Evolutionary conservation across 2,888 invertebrate species (phyloP).

Genomic region (Halictus ligatus): DNA sequence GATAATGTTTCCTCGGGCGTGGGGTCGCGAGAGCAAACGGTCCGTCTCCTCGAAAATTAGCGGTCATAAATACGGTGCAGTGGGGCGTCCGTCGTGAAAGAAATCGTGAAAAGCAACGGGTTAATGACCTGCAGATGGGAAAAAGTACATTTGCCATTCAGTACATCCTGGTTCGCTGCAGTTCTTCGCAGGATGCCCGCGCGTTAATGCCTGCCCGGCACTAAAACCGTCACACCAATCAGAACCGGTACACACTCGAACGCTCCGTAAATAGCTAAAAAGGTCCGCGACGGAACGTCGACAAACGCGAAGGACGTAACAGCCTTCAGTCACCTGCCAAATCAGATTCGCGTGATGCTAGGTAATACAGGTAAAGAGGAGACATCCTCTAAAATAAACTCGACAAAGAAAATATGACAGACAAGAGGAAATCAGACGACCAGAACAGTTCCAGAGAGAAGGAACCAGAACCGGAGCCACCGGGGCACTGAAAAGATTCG

Average conservation of each 20-base stretch:
- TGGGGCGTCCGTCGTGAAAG: background rate
- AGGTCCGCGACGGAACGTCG: background rate
- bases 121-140: background rate
- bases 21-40: background rate
- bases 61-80: background rate
- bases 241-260: background rate
- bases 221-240: background rate
- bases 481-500: background rate
- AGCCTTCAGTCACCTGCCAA: background rate
- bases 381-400: background rate
- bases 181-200: background rate
- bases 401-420: background rate
- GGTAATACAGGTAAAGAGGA: background rate
- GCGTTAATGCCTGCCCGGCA: background rate
- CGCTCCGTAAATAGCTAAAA: background rate
- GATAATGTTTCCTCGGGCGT: background rate
- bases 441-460: background rate
- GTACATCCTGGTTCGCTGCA: background rate
- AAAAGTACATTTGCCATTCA: slow-evolving; percentile 8
- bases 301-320: background rate
- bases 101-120: slow-evolving; percentile 8
- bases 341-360: background rate
- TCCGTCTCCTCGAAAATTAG: background rate
- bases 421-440: slow-evolving; percentile 2
- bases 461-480: background rate